phyloP scores from a whole-genome alignment of 2,888 invertebrate species.

The Serrognathus titanus region DNA sequence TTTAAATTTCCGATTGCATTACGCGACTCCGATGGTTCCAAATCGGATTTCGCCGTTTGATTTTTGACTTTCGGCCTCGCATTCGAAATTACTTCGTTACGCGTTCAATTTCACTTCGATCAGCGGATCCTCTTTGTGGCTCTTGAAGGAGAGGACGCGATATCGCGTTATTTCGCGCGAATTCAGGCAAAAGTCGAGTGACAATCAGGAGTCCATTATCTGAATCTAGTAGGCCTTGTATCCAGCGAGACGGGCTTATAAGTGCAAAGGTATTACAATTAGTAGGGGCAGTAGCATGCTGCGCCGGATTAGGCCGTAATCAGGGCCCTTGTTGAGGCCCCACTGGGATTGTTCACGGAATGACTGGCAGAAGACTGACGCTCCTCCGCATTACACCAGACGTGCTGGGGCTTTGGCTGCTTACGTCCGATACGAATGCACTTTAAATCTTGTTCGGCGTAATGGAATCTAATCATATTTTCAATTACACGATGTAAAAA shows the following conservation, averaged over 20 bases:
- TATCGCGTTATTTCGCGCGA: no score
- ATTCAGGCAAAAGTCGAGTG: background rate
- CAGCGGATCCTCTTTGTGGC: no score
- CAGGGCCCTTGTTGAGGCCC: conserved; percentile 28
- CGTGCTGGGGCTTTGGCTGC: background rate
- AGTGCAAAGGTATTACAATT: conserved; percentile 46
- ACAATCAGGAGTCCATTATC: conserved; percentile 7
- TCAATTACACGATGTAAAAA: no score
- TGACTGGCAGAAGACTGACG: conserved; percentile 28
- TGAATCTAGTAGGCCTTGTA: conserved; percentile 1
- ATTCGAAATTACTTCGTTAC: conserved; percentile 19
- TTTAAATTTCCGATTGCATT: conserved; percentile 33
- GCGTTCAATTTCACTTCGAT: background rate
- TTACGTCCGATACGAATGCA: background rate
- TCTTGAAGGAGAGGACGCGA: no score
- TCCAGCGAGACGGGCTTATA: conserved; percentile 9
- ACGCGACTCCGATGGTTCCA: conserved; percentile 25
- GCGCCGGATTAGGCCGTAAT: conserved; percentile 45
- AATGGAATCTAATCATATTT: no score
- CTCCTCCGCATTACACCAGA: conserved; percentile 4
- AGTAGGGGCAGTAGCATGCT: conserved; percentile 49
- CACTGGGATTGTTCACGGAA: conserved; percentile 26
- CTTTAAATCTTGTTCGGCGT: background rate
- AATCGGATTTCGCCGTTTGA: conserved; percentile 38
- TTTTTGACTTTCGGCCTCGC: conserved; percentile 33